Evolutionary conservation across 2,113 vertebrate species (phyloP).

Genomic region (Columba livia): DNA sequence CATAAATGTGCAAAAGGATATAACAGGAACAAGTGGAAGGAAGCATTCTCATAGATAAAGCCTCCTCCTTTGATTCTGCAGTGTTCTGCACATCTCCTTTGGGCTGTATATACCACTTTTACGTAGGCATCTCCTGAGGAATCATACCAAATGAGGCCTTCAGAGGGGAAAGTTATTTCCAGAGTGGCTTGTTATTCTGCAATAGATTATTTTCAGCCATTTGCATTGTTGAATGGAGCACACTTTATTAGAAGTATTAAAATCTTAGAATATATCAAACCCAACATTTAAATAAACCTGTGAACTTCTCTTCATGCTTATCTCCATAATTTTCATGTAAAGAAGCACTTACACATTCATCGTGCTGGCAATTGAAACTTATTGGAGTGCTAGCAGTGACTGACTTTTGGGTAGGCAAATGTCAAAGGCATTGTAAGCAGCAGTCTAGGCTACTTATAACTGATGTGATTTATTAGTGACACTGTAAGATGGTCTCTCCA

Average conservation of each 20-base stretch:
- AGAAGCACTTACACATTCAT: neutral
- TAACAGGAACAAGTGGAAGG: neutral
- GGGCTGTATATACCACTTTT: neutral
- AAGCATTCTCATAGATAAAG: neutral
- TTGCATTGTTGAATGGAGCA: neutral
- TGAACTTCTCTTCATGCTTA: neutral
- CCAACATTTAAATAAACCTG: neutral
- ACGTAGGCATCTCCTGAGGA: neutral
- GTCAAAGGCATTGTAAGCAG: slow-evolving; percentile 8
- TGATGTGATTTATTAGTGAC: neutral
- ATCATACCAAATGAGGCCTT: neutral
- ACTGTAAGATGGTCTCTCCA: neutral
- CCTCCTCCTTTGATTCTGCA: neutral
- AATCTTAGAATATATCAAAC: neutral
- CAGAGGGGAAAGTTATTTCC: neutral
- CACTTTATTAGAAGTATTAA: neutral
- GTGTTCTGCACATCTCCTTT: neutral
- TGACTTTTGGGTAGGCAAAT: neutral
- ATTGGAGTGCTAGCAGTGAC: neutral
- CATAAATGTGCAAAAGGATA: neutral
- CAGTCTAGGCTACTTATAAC: neutral
- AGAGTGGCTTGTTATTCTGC: neutral
- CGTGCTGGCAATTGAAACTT: neutral
- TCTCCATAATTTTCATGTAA: neutral
- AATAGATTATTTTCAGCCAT: neutral